Evolutionary conservation across 2,888 invertebrate species (phyloP).

Genomic region (Anorthoa munda): DNA sequence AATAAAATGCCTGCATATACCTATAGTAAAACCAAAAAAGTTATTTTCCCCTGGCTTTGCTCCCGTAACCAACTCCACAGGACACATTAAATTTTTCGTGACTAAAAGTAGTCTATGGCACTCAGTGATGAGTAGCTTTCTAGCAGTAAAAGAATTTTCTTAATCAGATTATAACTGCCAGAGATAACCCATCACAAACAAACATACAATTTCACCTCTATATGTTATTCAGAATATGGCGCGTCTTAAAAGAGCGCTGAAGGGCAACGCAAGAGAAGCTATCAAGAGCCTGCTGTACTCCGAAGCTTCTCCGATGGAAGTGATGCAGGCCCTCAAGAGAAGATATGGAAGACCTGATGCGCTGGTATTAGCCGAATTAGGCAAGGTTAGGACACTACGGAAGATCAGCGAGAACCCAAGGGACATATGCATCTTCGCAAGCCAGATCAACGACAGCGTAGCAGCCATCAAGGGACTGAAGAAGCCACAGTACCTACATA

Average conservation of each 20-base stretch:
- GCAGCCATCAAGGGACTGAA: neutral
- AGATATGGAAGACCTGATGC: constrained; percentile 2
- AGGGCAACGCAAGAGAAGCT: neutral
- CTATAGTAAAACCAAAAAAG: no score
- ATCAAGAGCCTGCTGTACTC: neutral
- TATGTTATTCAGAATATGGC: neutral
- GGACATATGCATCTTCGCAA: neutral
- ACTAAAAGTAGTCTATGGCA: no score
- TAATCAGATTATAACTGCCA: no score
- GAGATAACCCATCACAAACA: no score
- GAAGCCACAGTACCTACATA: no score
- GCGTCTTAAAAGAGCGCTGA: neutral
- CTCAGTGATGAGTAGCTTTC: no score
- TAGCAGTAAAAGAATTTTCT: no score
- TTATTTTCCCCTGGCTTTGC: no score
- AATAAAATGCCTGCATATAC: no score
- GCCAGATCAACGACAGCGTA: neutral
- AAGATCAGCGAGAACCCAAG: neutral
- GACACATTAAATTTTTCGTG: no score
- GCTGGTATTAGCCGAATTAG: neutral
- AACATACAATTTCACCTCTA: no score
- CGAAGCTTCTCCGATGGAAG: neutral
- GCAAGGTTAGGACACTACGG: neutral
- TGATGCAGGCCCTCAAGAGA: neutral
- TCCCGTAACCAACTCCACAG: no score